Conservation (phyloP, 2,888 invertebrate species). For the Bombyx huttoni region DNA sequence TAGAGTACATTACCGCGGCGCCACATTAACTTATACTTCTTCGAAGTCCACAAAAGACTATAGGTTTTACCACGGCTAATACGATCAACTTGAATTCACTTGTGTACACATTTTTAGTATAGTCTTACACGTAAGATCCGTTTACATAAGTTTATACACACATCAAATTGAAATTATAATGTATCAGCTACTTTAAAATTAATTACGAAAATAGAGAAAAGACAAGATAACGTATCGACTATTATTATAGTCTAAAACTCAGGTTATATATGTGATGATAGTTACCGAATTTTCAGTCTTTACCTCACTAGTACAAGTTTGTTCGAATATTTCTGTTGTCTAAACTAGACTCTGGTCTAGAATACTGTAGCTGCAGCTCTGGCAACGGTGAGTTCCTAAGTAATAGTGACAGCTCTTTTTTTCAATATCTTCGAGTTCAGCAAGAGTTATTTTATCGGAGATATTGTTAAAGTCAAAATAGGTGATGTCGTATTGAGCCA, state of each 20-base stretch:
- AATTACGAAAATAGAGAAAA: conserved; percentile 18
- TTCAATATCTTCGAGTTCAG: background rate
- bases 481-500: conserved; percentile 6
- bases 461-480: background rate
- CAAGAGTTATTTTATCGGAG: background rate
- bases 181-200: conserved; percentile 6
- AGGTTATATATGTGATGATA: conserved; percentile 12
- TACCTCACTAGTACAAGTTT: conserved; percentile 46
- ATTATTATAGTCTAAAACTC: background rate
- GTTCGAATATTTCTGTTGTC: conserved; percentile 6
- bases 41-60: conserved; percentile 37
- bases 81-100: conserved; percentile 8
- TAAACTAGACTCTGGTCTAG: conserved; percentile 10
- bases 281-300: conserved; percentile 63
- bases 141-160: conserved; percentile 14
- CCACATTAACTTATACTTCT: conserved; percentile 34
- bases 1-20: conserved; percentile 20
- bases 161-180: background rate
- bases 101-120: conserved; percentile 23
- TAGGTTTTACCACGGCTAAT: conserved; percentile 18
- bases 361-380: background rate
- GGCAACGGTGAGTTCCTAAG: background rate
- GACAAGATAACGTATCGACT: background rate
- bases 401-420: background rate
- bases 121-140: conserved; percentile 35